Conservation (phyloP, 2,888 invertebrate species). For the Morinoia aosen region DNA sequence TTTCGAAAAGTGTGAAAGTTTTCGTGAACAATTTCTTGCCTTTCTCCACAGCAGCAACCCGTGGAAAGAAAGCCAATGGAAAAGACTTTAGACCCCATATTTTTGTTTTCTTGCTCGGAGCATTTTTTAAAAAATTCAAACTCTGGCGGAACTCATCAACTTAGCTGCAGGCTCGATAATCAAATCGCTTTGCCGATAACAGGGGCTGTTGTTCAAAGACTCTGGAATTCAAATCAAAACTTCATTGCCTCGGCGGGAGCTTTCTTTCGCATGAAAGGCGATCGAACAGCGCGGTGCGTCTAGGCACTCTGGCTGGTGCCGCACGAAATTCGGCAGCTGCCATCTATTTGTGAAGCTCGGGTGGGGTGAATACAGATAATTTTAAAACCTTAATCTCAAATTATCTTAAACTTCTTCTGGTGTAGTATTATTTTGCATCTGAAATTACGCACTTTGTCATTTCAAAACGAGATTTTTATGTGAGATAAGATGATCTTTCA, state of each 20-base stretch:
- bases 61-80: not conserved
- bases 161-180: constrained; percentile 10
- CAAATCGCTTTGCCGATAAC: constrained; percentile 3
- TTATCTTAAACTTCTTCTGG: too few relatives aligned
- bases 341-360: too few relatives aligned
- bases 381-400: too few relatives aligned
- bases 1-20: too few relatives aligned
- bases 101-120: not conserved
- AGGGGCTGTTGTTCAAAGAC: not conserved
- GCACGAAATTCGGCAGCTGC: too few relatives aligned
- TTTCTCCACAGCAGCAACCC: not conserved
- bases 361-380: too few relatives aligned
- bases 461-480: too few relatives aligned
- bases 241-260: not conserved
- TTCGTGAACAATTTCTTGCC: too few relatives aligned
- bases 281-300: not conserved
- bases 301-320: too few relatives aligned
- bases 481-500: too few relatives aligned
- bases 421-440: too few relatives aligned
- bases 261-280: not conserved
- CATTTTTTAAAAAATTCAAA: not conserved
- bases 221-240: constrained; percentile 4
- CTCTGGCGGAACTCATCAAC: not conserved
- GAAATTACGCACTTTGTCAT: too few relatives aligned
- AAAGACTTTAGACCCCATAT: not conserved